These are phyloP conservation scores for Corythornis vintsioides DNA, from an alignment of 2,113 vertebrate species.

Conservation along the genomic window DNA sequence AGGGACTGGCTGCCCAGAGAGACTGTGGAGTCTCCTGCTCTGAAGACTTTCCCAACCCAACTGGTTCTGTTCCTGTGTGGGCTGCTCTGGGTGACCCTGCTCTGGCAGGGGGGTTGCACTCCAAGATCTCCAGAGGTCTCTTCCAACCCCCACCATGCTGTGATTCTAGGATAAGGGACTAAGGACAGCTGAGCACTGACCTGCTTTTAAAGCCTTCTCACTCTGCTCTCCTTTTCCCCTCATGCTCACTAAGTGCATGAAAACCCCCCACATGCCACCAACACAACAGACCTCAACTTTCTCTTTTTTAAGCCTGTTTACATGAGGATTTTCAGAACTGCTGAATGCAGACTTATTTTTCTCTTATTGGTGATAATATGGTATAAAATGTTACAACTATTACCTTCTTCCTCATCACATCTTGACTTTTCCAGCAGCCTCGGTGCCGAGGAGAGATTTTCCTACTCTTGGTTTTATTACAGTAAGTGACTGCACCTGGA, in stretches of 20 bases:
- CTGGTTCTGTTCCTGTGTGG: no score
- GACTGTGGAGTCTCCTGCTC: no score
- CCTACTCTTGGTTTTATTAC: conserved; percentile 11
- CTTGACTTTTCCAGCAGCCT: conserved; percentile 11
- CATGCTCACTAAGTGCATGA: rapidly evolving
- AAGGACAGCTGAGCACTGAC: not conserved
- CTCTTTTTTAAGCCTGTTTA: not conserved
- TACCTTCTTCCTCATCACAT: not conserved
- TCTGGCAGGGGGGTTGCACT: no score
- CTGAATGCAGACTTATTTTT: not conserved
- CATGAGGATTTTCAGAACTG: not conserved
- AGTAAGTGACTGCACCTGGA: conserved; percentile 2
- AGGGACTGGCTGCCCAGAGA: no score
- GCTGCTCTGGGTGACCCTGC: no score
- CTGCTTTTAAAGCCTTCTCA: not conserved
- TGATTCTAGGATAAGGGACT: no score
- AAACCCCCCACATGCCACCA: not conserved
- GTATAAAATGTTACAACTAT: not conserved
- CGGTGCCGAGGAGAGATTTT: not conserved
- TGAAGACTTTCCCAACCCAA: no score
- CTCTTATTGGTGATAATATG: not conserved
- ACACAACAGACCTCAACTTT: not conserved
- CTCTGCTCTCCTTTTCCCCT: not conserved
- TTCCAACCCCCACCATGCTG: no score
- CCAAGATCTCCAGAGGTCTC: no score